Base-by-base conservation (phyloP, 2,113 vertebrate species). In the Zeus faber region DNA sequence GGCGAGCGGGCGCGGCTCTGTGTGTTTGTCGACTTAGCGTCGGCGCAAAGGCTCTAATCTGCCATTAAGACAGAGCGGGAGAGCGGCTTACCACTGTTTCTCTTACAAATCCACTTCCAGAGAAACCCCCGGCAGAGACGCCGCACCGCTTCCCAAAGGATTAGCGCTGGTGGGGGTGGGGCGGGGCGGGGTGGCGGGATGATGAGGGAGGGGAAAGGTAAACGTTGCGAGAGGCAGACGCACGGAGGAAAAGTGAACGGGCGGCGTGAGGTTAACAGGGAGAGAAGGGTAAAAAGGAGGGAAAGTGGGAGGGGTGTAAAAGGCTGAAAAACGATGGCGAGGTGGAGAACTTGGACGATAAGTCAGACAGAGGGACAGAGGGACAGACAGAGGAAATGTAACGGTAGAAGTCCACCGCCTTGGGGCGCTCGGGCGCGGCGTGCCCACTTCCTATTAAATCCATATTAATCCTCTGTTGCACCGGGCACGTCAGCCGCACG, bases 81-180 rank as follows among this genome's bases (percentile, higher is more conserved):
- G 41, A 67, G 62, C 58, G 80, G 77, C 79, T 87, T 87, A 87
- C 72, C 69, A 67, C 75, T 85, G 81, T 87, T 84, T 85, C 82
- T 76, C 75, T 87, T 82, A 82, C 82, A 87, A 85, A 87, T 87
- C 85, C 82, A 87, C 85, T 85, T 65, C 74, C 67, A 71, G 74
- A 75, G 81, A 66, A 29, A 10, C 17, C 62, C 72, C 78, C 46
- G 25, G 37, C 65, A 68, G 74, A 73, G 70, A 75, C 47, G 72
- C 62, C 50, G 67, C 68, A 41, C 74, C 57, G 57, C 71, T 62
- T 81, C 81, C 72, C 62, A 27, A 33, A 31, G 67, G 82, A 85
- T 85, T 83, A 83, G 67, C 20, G 60, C 4, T 4, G 27, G 10
- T 4, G n/a, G n/a, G 9, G 27, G 9, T 29, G 27, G 4, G 4